Evolutionary conservation across 2,797 vertebrate species (phyloP), one percentile per base, ranked within the genome.

Genomic region (Sciaenops ocellatus): DNA sequence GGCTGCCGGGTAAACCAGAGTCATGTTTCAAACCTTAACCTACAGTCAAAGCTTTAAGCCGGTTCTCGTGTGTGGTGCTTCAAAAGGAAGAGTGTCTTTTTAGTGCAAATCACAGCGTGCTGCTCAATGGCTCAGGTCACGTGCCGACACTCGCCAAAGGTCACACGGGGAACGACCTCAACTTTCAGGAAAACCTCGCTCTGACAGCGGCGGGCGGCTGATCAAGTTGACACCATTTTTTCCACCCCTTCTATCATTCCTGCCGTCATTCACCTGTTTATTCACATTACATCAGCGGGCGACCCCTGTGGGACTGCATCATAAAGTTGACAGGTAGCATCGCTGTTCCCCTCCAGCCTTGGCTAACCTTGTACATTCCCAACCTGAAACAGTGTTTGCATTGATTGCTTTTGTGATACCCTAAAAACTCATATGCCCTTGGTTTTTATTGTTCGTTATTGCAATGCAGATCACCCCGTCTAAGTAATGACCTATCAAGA

Each of bases 61-160:
- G 48, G 55, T 73, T 87, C 73, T 82, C n/a, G 26, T 55, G 28
- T 77, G 28, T 28, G 67, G 44, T 0, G 70, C 86, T 78, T 91
- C 87, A 87, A 90, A 92, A 90, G 54, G n/a, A 71, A 71, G 42
- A 30, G 48, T 65, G 64, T 68, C 83, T 91, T 92, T 92, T 87
- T 88, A 78, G 79, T 91, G 81, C 86, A 91, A 93, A 94, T 93
- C 74, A 34, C 74, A 83, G 77, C 44, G 3, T 47, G 8, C 65
- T 10, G 57, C 73, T 81, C 70, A 68, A 46, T 77, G 48, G 78
- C 80, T 63, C 71, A 17, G 73, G 70, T 82, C 69, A 86, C 3
- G 5, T 76, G 76, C 46, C 52, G 4, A 70, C 65, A 65, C 50
- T 62, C 54, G 48, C 34, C 55, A 48, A 68, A 87, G 90, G 89